Evolutionary conservation across 2,113 vertebrate genomes (phyloP), one percentile per base, ranked within the genome.

Genomic region (Chloropsis hardwickii): DNA sequence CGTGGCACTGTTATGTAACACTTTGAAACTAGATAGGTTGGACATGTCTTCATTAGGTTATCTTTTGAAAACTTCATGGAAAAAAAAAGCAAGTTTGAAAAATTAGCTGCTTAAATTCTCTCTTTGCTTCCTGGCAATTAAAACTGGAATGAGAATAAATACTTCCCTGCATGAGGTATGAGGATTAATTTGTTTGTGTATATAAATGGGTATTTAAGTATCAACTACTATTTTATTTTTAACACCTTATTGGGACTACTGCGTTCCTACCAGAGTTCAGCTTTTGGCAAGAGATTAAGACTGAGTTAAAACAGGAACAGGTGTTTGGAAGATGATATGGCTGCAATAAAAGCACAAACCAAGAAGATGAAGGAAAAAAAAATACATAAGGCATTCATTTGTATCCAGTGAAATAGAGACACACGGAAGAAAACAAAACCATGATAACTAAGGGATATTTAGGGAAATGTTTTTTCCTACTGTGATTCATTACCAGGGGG

Each of bases 141-240:
- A 95, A 97, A 88, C 54, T 73, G 79, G 94, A 94, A 86, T 70
- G 82, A 92, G 71, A 93, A 97, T 90, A 96, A 93, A 94, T 86
- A 88, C 82, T 33, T 95, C 88, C 8, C 96, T 90, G 92, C 88
- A 88, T 94, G 90, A 95, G 86, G 88, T 73, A 94, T 61, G 47
- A 93, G 64, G 67, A 95, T 78, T 95, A 90, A 93, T 95, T 92
- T 95, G 85, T 95, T 95, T 93, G 88, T 96, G 80, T 82, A 92
- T 88, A 93, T 83, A 95, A 96, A 95, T 85, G 82, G 67, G 67
- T 88, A 90, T 87, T 81, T 94, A 89, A 94, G 81, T 48, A 93
- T 73, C 80, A 90, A 93, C 92, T 70, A 93, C 90, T 90, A 66
- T 92, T 93, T 96, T 96, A 94, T 88, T 95, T 96, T 96, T 93